phyloP scores from a whole-genome alignment of 1,140 invertebrate species.

The Sinonovacula constricta region DNA sequence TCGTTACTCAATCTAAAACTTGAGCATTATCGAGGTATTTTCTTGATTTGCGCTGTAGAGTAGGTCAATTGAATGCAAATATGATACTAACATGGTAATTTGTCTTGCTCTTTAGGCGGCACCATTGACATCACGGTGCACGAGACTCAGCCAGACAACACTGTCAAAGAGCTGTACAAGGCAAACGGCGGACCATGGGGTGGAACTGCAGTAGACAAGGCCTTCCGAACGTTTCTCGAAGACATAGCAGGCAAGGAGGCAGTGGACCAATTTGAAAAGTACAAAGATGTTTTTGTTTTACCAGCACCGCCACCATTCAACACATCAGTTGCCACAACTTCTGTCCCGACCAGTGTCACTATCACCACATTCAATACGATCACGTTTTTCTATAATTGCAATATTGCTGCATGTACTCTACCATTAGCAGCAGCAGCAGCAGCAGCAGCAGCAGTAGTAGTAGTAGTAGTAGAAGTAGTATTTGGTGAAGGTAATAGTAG shows the following conservation, averaged over 20 bases:
- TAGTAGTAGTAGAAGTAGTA: neutral
- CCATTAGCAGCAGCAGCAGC: too few relatives aligned
- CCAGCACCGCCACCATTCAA: too few relatives aligned
- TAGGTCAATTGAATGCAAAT: too few relatives aligned
- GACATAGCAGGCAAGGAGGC: conserved; percentile 20
- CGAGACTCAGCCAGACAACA: conserved; percentile 23
- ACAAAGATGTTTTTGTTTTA: too few relatives aligned
- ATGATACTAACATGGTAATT: neutral
- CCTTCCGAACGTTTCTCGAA: conserved; percentile 13
- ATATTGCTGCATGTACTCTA: too few relatives aligned
- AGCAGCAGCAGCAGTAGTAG: neutral
- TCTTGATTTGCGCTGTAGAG: too few relatives aligned
- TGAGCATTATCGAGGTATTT: too few relatives aligned
- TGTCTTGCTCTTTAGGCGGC: conserved; percentile 1
- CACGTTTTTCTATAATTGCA: too few relatives aligned
- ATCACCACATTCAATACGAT: too few relatives aligned
- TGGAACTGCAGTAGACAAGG: conserved; percentile 24
- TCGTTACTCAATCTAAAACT: neutral
- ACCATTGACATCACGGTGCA: conserved; percentile 42
- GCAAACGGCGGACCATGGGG: conserved; percentile 46
- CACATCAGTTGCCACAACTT: too few relatives aligned
- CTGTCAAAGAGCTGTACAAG: conserved; percentile 37
- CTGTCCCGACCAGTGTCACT: too few relatives aligned
- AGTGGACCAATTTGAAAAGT: conserved; percentile 28
- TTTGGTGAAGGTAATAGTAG: neutral